phyloP scores from a whole-genome alignment of 2,888 invertebrate genomes.

The Apodemia mormo region DNA sequence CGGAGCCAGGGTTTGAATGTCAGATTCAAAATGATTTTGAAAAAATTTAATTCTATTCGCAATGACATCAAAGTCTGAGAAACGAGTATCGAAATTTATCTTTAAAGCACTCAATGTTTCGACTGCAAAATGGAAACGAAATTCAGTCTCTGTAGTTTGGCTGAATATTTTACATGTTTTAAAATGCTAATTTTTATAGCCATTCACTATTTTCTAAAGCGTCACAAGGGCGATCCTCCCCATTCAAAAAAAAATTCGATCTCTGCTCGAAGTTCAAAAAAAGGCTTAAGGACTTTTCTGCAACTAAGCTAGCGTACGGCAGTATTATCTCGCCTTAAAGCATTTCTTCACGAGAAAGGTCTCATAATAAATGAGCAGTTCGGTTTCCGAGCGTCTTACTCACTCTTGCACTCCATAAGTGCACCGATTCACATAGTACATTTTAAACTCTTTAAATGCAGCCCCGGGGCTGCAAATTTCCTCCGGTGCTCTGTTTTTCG shows the following conservation, averaged over 20 bases:
- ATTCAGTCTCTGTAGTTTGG: slow-evolving; percentile 2
- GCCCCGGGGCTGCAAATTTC: too few relatives aligned
- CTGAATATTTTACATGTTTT: slow-evolving; percentile 8
- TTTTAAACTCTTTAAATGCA: too few relatives aligned
- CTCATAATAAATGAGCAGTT: too few relatives aligned
- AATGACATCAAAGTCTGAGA: neutral
- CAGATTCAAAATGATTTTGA: slow-evolving; percentile 2
- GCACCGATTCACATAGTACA: too few relatives aligned
- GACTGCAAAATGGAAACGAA: slow-evolving; percentile 5
- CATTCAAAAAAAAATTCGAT: slow-evolving; percentile 24
- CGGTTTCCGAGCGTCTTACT: too few relatives aligned
- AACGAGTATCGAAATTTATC: neutral
- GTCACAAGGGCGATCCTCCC: slow-evolving; percentile 22
- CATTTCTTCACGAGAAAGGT: too few relatives aligned
- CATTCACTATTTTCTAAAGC: slow-evolving; percentile 22
- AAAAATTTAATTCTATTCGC: slow-evolving; percentile 5
- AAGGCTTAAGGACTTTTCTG: slow-evolving; percentile 24
- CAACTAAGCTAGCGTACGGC: slow-evolving; percentile 26
- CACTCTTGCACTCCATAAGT: too few relatives aligned
- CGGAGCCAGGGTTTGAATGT: neutral
- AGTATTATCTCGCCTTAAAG: neutral
- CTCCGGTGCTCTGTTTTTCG: too few relatives aligned
- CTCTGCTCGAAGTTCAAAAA: slow-evolving; percentile 26
- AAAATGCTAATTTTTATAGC: slow-evolving; percentile 24
- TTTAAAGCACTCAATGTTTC: slow-evolving; percentile 13